Evolutionary conservation across 2,797 vertebrate genomes (phyloP).

Genomic region (Sus cebifrons): DNA sequence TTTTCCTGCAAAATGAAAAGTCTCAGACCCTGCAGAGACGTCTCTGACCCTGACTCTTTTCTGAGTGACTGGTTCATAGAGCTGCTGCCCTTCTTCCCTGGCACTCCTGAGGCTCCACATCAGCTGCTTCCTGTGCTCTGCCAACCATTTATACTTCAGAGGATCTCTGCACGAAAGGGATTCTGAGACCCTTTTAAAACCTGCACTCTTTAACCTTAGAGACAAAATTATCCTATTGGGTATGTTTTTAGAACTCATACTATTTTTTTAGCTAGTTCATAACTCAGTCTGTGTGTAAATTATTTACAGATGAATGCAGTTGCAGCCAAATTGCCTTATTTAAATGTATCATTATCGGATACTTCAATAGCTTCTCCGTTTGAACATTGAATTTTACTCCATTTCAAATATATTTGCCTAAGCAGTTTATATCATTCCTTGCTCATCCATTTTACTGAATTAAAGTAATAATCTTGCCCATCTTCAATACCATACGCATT

Average conservation of each 20-base stretch:
- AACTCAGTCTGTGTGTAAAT: slow-evolving; percentile 85
- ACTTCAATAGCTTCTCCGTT: slow-evolving; percentile 84
- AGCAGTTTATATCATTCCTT: slow-evolving; percentile 72
- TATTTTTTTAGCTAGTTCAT: slow-evolving; percentile 82
- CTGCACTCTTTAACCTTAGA: slow-evolving; percentile 51
- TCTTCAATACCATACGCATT: slow-evolving; percentile 71
- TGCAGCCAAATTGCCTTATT: slow-evolving; percentile 87
- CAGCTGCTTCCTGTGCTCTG: background rate
- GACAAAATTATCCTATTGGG: slow-evolving; percentile 55
- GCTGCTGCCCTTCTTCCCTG: background rate
- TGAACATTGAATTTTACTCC: slow-evolving; percentile 83
- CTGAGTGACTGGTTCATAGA: background rate
- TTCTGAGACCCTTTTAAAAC: slow-evolving; percentile 58
- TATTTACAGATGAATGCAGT: slow-evolving; percentile 87
- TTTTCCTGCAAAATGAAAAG: slow-evolving; percentile 33
- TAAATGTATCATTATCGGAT: slow-evolving; percentile 88
- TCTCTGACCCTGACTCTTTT: background rate
- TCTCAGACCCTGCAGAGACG: background rate
- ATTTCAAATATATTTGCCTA: slow-evolving; percentile 84
- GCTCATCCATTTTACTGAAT: slow-evolving; percentile 73
- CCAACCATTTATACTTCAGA: slow-evolving; percentile 1
- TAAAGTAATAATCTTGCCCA: slow-evolving; percentile 73
- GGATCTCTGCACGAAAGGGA: background rate
- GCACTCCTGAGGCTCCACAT: background rate
- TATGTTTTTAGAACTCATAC: slow-evolving; percentile 71